phyloP scores from a whole-genome alignment of 2,797 vertebrate species.

The Amazona finschi region DNA sequence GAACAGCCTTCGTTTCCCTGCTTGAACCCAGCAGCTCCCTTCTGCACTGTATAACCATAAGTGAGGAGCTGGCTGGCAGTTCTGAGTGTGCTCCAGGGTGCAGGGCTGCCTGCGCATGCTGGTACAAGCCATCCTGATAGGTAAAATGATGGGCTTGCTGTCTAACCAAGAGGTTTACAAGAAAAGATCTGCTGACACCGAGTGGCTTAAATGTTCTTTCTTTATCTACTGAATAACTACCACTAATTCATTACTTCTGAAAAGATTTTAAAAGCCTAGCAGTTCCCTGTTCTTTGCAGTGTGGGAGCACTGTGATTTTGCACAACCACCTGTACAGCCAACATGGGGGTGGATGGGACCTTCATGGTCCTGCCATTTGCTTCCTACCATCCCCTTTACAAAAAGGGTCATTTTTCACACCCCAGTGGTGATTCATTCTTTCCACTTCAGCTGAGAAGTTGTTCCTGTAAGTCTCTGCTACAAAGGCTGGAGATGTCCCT shows the following conservation, averaged over 20 bases:
- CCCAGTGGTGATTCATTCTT: background rate
- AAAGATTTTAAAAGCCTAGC: background rate
- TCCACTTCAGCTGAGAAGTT: background rate
- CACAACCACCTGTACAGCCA: rapidly evolving
- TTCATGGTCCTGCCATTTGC: background rate
- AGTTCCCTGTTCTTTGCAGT: background rate
- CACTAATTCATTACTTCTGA: background rate
- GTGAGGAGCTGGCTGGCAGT: background rate
- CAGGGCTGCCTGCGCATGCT: background rate
- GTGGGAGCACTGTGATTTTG: background rate
- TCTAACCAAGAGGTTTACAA: background rate
- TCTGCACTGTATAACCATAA: background rate
- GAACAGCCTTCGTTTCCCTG: background rate
- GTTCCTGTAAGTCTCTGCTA: background rate
- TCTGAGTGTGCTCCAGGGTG: rapidly evolving
- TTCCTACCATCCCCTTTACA: background rate
- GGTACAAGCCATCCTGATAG: background rate
- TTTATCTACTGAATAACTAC: background rate
- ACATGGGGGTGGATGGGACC: background rate
- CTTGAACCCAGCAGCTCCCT: background rate
- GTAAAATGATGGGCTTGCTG: background rate
- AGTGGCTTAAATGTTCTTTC: background rate
- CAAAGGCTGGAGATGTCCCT: background rate
- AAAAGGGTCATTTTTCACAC: background rate
- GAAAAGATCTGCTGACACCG: background rate